Conservation (phyloP, 2,113 vertebrate species). For the human region GRCh38 chrX:32243001-32243500, state of each 20-base stretch:
- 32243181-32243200: neutral
- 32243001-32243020: too few relatives aligned
- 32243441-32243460: neutral
- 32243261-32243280: neutral
- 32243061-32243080: too few relatives aligned
- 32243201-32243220: neutral
- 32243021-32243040: too few relatives aligned
- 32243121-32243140: neutral
- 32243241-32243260: neutral
- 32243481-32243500: neutral
- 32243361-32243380: neutral
- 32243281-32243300: neutral
- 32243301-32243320: neutral
- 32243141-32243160: neutral
- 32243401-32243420: neutral
- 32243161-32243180: neutral
- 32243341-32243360: neutral
- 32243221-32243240: neutral
- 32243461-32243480: neutral
- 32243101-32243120: neutral
- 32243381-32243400: neutral
- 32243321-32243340: neutral
- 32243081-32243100: too few relatives aligned
- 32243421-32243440: neutral
- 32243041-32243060: too few relatives aligned